A percentile compares a stretch with the other conserved stretches of the same genome.
Conservation (phyloP, 2,113 vertebrate species). For the Alligator mississippiensis region DNA sequence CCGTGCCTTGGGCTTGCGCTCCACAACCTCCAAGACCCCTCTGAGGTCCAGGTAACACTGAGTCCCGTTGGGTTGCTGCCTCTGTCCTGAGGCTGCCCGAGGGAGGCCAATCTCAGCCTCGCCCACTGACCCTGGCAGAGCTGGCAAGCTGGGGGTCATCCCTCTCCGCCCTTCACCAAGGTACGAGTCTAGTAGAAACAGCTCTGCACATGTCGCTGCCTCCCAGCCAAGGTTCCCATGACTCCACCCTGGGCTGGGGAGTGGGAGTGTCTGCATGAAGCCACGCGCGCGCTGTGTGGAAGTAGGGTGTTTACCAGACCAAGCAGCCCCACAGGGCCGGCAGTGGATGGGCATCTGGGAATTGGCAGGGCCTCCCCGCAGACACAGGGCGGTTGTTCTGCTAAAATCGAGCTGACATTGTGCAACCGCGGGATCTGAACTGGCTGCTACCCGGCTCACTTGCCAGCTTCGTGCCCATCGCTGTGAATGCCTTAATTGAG, state of each 20-base stretch:
- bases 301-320: neutral
- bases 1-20: too few relatives aligned
- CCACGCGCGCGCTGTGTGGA: fast-evolving
- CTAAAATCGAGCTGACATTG: fast-evolving
- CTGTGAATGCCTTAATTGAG: neutral
- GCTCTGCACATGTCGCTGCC: too few relatives aligned
- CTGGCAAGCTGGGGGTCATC: too few relatives aligned
- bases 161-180: too few relatives aligned
- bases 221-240: neutral
- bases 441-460: neutral
- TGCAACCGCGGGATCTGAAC: neutral
- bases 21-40: too few relatives aligned
- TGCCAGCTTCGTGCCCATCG: neutral
- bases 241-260: neutral
- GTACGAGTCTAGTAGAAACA: too few relatives aligned
- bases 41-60: too few relatives aligned
- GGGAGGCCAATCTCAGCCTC: too few relatives aligned
- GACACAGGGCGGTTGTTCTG: fast-evolving
- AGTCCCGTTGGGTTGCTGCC: too few relatives aligned
- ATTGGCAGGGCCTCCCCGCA: neutral
- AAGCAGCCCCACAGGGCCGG: neutral
- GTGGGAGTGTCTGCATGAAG: neutral
- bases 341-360: fast-evolving
- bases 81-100: too few relatives aligned
- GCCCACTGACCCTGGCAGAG: too few relatives aligned